Evolutionary conservation across 1,140 invertebrate genomes (phyloP), one percentile per base, ranked within the genome.

Genomic region (Euwallacea fornicatus): DNA sequence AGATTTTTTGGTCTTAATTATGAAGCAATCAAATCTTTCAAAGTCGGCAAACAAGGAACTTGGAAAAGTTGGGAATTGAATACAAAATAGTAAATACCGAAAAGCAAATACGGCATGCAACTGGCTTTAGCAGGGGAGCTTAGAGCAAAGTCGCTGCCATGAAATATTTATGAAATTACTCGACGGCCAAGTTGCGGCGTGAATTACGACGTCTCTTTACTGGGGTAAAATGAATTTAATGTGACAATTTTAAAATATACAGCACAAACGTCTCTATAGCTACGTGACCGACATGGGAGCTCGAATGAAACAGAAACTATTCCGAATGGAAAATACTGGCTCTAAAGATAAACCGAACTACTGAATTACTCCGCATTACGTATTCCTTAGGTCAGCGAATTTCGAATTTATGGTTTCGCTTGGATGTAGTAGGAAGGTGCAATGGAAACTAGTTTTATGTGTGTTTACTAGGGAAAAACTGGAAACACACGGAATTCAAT

Each of bases 91-190:
- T 65, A 65, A 65, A 65, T 65, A 65, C 54, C 63, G 33, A 61
- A 54, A 65, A 54, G 63, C 63, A 65, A 65, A 65, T 65, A 65
- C 47, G 47, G 15, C 63, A 54, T 65, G 63, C 63, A 65, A 65
- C 46, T 53, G 50, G 63, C 63, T 54, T 54, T 54, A 65, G 50
- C 63, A 65, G 63, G 46, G 46, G 53, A 59, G 65, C 54, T 44
- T 66, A 66, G 43, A n/a, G 42, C 65, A 58, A 66, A 56, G 55
- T 66, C 65, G 21, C 46, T 13, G 58, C 10, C 64, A 72, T 72
- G 64, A 72, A 72, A 72, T 66, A 72, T 72, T 72, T 72, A 72
- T 72, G 70, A 72, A 72, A 72, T 72, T 66, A 72, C 63, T 58
- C 55, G 47, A 44, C 63, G 58, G 54, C 63, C 63, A 53, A 66